These are phyloP conservation scores for Drosophila formosana DNA, from an alignment of 2,888 invertebrate species.

Conservation along the genomic window DNA sequence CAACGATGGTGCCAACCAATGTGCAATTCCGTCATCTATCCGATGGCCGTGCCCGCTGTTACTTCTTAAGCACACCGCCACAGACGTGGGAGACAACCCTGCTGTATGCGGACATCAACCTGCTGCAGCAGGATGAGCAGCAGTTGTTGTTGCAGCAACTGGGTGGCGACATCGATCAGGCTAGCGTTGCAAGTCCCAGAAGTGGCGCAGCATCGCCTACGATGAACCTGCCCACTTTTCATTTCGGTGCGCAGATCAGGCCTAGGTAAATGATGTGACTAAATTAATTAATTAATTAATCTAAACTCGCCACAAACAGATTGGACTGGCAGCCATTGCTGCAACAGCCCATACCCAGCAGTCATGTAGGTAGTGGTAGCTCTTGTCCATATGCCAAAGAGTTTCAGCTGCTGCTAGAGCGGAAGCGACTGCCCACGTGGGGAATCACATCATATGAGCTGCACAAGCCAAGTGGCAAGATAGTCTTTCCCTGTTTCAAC, in stretches of 20 bases:
- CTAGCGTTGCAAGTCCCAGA: slow-evolving; percentile 41
- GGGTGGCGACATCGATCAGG: slow-evolving; percentile 14
- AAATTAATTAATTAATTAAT: background rate
- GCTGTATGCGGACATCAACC: slow-evolving; percentile 93
- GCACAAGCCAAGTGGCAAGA: slow-evolving; percentile 91
- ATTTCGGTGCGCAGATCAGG: slow-evolving; percentile 43
- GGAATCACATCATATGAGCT: slow-evolving; percentile 97
- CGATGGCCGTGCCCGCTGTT: slow-evolving; percentile 93
- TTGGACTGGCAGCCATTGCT: slow-evolving; percentile 93
- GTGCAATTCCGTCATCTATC: slow-evolving; percentile 92
- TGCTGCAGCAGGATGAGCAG: slow-evolving; percentile 78
- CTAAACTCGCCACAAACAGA: slow-evolving; percentile 82
- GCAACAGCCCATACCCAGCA: slow-evolving; percentile 91
- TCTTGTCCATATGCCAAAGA: slow-evolving; percentile 90
- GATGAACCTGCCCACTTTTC: slow-evolving; percentile 46
- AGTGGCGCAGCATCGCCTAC: slow-evolving; percentile 55
- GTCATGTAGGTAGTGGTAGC: slow-evolving; percentile 83
- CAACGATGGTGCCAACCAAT: slow-evolving; percentile 93
- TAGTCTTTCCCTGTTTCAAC: slow-evolving; percentile 96
- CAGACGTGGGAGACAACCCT: slow-evolving; percentile 96
- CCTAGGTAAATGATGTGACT: slow-evolving; percentile 51
- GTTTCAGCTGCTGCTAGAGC: slow-evolving; percentile 95
- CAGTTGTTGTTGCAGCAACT: slow-evolving; percentile 59
- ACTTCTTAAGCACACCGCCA: slow-evolving; percentile 94
- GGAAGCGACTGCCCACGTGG: slow-evolving; percentile 96